These are phyloP conservation scores for Chesias legatella DNA, from an alignment of 2,888 invertebrate genomes.

Conservation along the genomic window DNA sequence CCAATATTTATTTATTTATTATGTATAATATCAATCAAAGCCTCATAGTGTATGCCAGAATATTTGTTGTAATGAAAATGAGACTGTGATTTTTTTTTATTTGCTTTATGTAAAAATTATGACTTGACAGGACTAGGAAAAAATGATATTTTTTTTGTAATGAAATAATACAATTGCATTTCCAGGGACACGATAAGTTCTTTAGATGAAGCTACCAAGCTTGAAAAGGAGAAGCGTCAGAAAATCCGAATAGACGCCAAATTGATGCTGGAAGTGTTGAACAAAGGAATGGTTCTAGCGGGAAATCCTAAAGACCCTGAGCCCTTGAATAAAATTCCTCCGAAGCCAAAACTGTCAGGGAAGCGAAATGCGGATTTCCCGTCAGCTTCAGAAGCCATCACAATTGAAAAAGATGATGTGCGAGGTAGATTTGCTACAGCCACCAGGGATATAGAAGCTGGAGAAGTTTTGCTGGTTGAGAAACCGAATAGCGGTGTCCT, in stretches of 20 bases:
- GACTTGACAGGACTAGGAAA: no score
- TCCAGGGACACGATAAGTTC: constrained; percentile 82
- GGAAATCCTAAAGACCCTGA: constrained; percentile 59
- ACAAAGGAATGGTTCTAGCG: constrained; percentile 80
- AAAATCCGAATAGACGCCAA: constrained; percentile 84
- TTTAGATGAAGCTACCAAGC: constrained; percentile 82
- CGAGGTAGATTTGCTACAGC: constrained; percentile 89
- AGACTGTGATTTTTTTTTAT: no score
- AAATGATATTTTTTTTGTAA: no score
- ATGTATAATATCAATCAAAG: no score
- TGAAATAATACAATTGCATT: constrained; percentile 16
- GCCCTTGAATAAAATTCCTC: constrained; percentile 55
- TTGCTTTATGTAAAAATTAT: no score
- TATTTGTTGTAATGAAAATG: no score
- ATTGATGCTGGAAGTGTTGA: constrained; percentile 85
- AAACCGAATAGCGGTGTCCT: constrained; percentile 86
- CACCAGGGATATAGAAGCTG: constrained; percentile 83
- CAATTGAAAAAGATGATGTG: constrained; percentile 80
- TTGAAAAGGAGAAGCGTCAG: constrained; percentile 81
- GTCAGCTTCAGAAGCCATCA: constrained; percentile 82
- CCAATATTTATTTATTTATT: no score
- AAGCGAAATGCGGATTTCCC: constrained; percentile 73
- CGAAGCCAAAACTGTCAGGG: constrained; percentile 61
- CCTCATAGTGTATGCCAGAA: no score
- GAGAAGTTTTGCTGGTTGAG: constrained; percentile 87